Percentiles rank a stretch among this genome's conserved stretches.
These are phyloP conservation scores for Callyntrura guangdongensis DNA, from an alignment of 2,888 invertebrate species.

Conservation along the genomic window DNA sequence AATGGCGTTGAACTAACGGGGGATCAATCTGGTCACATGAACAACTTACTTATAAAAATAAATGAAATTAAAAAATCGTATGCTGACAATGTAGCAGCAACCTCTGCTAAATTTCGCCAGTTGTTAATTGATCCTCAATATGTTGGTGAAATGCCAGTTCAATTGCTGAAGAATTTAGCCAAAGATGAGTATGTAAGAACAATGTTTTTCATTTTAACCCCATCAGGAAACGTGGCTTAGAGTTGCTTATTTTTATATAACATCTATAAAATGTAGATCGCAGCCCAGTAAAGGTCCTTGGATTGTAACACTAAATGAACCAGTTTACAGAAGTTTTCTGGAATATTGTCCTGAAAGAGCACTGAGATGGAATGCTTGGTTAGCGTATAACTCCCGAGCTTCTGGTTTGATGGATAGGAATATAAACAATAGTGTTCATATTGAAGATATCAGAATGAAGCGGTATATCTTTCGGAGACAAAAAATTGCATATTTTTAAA, in stretches of 20 bases:
- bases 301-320: constrained; percentile 92
- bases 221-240: neutral
- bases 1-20: constrained; percentile 92
- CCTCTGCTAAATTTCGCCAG: constrained; percentile 90
- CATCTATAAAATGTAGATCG: constrained; percentile 82
- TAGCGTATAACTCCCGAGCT: constrained; percentile 91
- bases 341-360: constrained; percentile 93
- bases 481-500: no score
- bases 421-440: constrained; percentile 89
- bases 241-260: neutral
- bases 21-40: constrained; percentile 88
- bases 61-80: constrained; percentile 89
- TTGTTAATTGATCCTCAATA: constrained; percentile 89
- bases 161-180: constrained; percentile 90
- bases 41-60: constrained; percentile 87
- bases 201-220: constrained; percentile 3
- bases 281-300: constrained; percentile 92
- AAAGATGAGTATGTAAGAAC: constrained; percentile 87
- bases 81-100: constrained; percentile 89
- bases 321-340: constrained; percentile 91
- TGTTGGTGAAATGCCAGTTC: constrained; percentile 91
- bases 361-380: constrained; percentile 94
- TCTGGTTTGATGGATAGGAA: constrained; percentile 89
- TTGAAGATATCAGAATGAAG: constrained; percentile 92
- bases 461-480: constrained; percentile 86